Evolutionary conservation across 2,113 vertebrate genomes (phyloP).

Genomic region (Accipiter virgatus): DNA sequence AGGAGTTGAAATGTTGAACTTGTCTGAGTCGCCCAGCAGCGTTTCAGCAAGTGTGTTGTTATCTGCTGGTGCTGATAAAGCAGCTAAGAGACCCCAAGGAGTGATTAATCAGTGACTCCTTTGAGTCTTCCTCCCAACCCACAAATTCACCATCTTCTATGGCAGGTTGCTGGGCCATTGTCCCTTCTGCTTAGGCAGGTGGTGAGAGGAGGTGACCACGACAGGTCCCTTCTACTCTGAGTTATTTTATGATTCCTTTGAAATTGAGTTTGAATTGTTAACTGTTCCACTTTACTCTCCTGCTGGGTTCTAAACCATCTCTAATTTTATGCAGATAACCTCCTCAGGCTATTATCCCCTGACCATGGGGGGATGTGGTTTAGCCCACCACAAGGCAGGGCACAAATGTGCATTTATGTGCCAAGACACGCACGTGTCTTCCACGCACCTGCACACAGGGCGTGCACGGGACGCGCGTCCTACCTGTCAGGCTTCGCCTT

Average conservation of each 20-base stretch:
- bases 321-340: neutral
- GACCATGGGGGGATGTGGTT: neutral
- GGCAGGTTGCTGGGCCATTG: too few relatives aligned
- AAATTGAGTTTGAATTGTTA: neutral
- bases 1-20: neutral
- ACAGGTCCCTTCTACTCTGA: neutral
- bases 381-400: neutral
- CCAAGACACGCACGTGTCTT: neutral
- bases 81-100: neutral
- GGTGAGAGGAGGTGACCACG: neutral
- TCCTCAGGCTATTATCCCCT: neutral
- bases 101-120: neutral
- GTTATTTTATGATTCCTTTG: neutral
- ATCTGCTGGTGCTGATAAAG: neutral
- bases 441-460: neutral
- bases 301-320: neutral
- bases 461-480: accelerated
- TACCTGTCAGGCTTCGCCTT: neutral
- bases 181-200: neutral
- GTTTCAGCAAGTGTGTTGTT: accelerated
- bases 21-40: neutral
- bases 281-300: neutral
- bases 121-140: neutral
- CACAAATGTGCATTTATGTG: neutral
- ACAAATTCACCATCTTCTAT: too few relatives aligned